Conservation (phyloP, 1,140 invertebrate species). For the Drosophila yakuba region DNA sequence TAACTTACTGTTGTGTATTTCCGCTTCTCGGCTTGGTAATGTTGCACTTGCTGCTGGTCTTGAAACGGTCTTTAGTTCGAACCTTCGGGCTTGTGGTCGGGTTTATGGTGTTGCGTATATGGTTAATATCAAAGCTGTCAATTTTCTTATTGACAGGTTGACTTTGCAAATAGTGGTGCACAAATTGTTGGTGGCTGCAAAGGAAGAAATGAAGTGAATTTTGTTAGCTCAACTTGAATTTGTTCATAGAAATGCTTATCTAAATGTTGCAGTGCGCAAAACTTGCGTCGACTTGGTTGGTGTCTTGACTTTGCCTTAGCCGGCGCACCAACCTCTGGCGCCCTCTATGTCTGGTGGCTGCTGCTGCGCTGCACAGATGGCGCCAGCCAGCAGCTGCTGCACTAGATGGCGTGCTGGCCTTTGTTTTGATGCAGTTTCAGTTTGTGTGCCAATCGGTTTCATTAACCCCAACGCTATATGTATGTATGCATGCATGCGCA, state of each 20-base stretch:
- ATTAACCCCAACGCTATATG: constrained; percentile 76
- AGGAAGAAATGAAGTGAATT: not conserved
- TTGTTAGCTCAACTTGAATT: not conserved
- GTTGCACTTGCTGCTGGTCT: constrained; percentile 21
- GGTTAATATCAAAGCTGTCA: constrained; percentile 45
- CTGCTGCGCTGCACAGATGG: not conserved
- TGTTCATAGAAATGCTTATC: not conserved
- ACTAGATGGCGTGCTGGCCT: not conserved
- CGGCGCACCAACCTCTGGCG: not conserved
- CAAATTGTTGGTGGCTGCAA: constrained; percentile 52
- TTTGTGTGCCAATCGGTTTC: constrained; percentile 85
- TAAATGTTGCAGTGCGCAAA: not conserved
- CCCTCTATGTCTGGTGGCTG: constrained; percentile 1
- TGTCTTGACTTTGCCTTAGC: not conserved
- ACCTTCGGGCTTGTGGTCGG: constrained; percentile 30
- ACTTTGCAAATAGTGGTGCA: constrained; percentile 41
- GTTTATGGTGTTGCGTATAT: constrained; percentile 24
- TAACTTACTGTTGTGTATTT: constrained; percentile 50
- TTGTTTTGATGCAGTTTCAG: constrained; percentile 24
- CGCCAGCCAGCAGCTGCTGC: not conserved
- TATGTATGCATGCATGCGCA: not conserved
- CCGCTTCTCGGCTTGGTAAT: constrained; percentile 1
- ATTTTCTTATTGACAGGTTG: constrained; percentile 57
- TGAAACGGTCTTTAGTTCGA: constrained; percentile 65
- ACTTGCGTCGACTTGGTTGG: not conserved